Base-by-base conservation (phyloP, 1,140 invertebrate genomes). In the Drosophila repleta region DNA sequence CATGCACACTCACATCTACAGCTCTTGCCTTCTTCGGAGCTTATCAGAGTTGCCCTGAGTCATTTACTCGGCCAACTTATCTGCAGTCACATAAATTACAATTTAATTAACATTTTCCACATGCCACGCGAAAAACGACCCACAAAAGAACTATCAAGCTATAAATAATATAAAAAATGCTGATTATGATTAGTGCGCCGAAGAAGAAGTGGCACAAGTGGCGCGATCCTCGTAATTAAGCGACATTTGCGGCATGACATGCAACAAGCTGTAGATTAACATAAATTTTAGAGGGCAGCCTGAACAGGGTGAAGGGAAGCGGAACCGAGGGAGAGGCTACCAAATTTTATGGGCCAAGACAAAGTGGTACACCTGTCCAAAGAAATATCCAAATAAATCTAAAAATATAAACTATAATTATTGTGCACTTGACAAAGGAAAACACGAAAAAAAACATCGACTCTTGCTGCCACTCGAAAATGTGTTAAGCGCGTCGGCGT, bases 171-270 rank as follows among this genome's bases (percentile, higher is more conserved):
- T 24, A 51, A 41, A n/a, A 61, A 52, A 56, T 78, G 75, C 57
- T 82, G 71, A 75, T 78, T 83, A 79, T 84, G 80, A 76, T 85
- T 85, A 74, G 80, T 74, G 41, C 53, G 48, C 35, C 1, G 51
- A 52, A 37, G n/a, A 46, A 41, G n/a, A 51, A 43, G 20, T 8
- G 49, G 39, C 53, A 58, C 46, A 53, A 26, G 39, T 41, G 37
- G 35, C 24, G 26, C 64, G 79, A 77, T 71, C 70, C 61, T 76
- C 78, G 82, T 88, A 88, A 88, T 88, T 88, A 88, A 88, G 83
- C 79, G 83, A 88, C 83, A 82, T 88, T 88, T 88, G 79, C 64
- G 68, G 79, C 83, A 82, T 82, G 83, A 88, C 83, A 76, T 88
- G 79, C 83, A 87, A 88, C 83, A 87, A 79, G 75, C 55, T 56